A percentile compares a stretch with the other conserved stretches of the same genome.
phyloP scores from a whole-genome alignment of 2,888 invertebrate genomes.

The Calliscelio sp. region DNA sequence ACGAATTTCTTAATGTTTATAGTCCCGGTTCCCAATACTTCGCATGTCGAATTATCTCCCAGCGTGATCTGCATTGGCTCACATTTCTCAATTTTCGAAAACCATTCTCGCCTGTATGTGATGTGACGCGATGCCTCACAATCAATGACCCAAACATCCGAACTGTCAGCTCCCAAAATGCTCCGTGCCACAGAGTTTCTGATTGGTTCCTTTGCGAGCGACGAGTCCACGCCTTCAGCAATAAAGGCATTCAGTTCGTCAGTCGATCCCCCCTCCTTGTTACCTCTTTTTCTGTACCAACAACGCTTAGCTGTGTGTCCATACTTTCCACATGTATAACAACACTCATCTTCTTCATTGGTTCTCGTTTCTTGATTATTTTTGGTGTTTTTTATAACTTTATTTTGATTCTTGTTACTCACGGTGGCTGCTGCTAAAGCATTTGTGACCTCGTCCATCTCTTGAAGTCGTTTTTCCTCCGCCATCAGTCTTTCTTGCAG shows the following conservation, averaged over 20 bases:
- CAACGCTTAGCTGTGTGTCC: too few species aligned
- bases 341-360: neutral
- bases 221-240: neutral
- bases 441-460: conserved; percentile 28
- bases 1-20: conserved; percentile 35
- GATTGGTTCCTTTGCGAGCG: neutral
- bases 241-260: too few species aligned
- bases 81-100: conserved; percentile 40
- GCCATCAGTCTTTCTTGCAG: too few species aligned
- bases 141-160: conserved; percentile 69
- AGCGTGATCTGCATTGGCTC: conserved; percentile 41
- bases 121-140: conserved; percentile 71
- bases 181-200: neutral
- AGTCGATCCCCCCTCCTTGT: too few species aligned
- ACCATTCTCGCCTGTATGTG: conserved; percentile 71
- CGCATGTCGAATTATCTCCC: conserved; percentile 67
- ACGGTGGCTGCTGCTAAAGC: conserved; percentile 18
- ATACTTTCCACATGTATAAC: too few species aligned
- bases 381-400: neutral
- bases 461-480: conserved; percentile 37
- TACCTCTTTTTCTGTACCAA: too few species aligned
- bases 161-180: conserved; percentile 15
- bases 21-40: conserved; percentile 58
- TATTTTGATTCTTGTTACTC: neutral
- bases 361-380: neutral